Base-by-base conservation (phyloP, 1,140 invertebrate genomes). In the Caenorhabditis tropicalis region DNA sequence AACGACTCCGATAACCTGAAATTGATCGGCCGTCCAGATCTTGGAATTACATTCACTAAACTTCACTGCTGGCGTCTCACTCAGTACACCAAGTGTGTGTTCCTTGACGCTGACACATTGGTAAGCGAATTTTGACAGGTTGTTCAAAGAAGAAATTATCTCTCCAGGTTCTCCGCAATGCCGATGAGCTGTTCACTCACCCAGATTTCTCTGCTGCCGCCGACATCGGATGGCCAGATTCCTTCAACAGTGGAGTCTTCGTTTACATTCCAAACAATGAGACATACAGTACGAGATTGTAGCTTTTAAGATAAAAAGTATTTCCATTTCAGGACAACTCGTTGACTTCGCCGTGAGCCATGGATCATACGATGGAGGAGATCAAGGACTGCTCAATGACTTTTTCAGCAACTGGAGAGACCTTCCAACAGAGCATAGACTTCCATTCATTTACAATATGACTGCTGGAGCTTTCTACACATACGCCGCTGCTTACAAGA, bases 381-480 rank as follows among this genome's bases (percentile, higher is more conserved):
- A 91, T 70, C 90, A 91, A 92, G 97, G 97, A 29, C 92, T 99
- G 19, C 92, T 99, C 48, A 99, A 99, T 92, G 93, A 94, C 87
- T 99, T 94, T 92, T 99, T 98, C 92, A 93, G 79, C 94, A 96
- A 89, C 98, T 98, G 98, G 94, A 96, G 1, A 94, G 94, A 80
- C 27, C 94, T 94, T 88, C 96, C 98, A 91, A 97, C 96, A 86
- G 94, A 93, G 65, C 95, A 95, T 92, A 96, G 97, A 93, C 93
- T 99, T 84, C 96, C 98, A 12, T 99, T 99, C 92, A 94, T 97
- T 70, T 99, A 98, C 92, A 99, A 99, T 91, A 96, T 99, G 92
- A 96, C 95, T 86, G 96, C 96, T 9, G 95, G 95, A 82, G 95
- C 96, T 31, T 95, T 95, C 88, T 99, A 99, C 91, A 96, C 96